Evolutionary conservation across 2,113 vertebrate genomes (phyloP), one percentile per base, ranked within the genome.

Genomic region (Taxidea taxus): DNA sequence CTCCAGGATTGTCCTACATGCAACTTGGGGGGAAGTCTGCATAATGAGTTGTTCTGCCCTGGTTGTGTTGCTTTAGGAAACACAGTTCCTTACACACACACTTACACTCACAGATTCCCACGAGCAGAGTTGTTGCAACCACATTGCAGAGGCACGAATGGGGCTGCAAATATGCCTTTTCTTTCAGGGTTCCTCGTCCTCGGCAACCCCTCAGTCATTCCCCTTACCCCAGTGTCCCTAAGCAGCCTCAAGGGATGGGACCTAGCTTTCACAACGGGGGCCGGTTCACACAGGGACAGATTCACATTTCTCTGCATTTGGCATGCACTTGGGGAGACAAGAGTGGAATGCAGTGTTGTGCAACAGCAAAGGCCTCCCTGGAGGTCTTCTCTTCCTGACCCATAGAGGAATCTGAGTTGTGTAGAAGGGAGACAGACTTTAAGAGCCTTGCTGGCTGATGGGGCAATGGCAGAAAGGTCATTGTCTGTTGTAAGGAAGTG

Each of bases 11-110:
- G 7, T 34, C 18, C 4, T 6, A 20, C 14, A 4, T 2, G 10
- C 37, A 34, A 12, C 12, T 31, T 8, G 2, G 56, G 56, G 72
- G 23, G 16, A 74, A 4, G 44, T 56, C 44, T 4, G 7, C 31
- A 0, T 7, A 7, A 6, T 49, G 54, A 11, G 0, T 1, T 37
- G n/a, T 70, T 12, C 75, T 34, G 7, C 31, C 10, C 56, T 47
- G 66, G 13, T n/a, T 83, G 37, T 56, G 37, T 37, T 66, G 25
- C 39, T 34, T 58, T 58, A 78, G 14, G 54, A 66, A 64, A 47
- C 3, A 2, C 1, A 0, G 29, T 82, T 37, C 44, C 39, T 12
- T 34, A 29, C 37, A 77, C 20, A n/a, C 18, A 27, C 54, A 34
- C 27, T 14, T 25, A 6, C 42, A 21, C 56, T 78, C 44, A 6